A percentile compares a stretch with the other conserved stretches of the same genome.
Conservation (phyloP, 92 coral and sea anemone genomes). For the Umimayanthus chanpuru region DNA sequence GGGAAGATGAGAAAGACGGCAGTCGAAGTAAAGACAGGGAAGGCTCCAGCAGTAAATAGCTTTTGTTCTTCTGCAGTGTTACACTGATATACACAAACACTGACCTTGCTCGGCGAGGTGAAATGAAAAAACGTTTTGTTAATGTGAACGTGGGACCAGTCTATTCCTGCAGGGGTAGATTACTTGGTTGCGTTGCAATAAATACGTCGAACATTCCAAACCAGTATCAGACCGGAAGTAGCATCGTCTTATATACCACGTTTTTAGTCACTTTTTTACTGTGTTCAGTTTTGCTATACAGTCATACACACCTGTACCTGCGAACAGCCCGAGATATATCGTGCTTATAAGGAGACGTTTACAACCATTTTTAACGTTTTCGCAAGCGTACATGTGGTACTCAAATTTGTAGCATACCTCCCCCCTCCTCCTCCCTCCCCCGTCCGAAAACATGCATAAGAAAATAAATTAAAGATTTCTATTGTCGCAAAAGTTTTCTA, state of each 20-base stretch:
- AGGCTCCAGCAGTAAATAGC: conserved; percentile 11
- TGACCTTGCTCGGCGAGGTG: background rate
- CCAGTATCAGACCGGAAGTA: background rate
- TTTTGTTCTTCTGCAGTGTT: background rate
- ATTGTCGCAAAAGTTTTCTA: too few species aligned
- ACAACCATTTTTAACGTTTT: background rate
- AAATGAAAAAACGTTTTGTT: background rate
- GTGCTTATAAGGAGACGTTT: too few species aligned
- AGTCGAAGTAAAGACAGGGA: conserved; percentile 24
- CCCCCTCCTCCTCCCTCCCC: background rate
- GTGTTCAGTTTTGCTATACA: too few species aligned
- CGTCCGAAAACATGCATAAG: background rate
- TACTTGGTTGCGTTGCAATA: too few species aligned
- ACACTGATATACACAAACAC: background rate
- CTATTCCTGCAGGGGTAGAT: background rate
- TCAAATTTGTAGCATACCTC: background rate
- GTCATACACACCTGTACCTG: background rate
- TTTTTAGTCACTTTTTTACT: too few species aligned
- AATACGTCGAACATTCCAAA: background rate
- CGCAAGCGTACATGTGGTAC: too few species aligned
- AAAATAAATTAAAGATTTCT: too few species aligned
- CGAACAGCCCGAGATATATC: too few species aligned
- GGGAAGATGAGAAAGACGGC: conserved; percentile 21
- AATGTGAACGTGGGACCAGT: background rate
- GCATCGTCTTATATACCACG: too few species aligned